A percentile compares a stretch with the other conserved stretches of the same genome.
Conservation (phyloP, 2,797 vertebrate genomes). For the Tadarida brasiliensis region DNA sequence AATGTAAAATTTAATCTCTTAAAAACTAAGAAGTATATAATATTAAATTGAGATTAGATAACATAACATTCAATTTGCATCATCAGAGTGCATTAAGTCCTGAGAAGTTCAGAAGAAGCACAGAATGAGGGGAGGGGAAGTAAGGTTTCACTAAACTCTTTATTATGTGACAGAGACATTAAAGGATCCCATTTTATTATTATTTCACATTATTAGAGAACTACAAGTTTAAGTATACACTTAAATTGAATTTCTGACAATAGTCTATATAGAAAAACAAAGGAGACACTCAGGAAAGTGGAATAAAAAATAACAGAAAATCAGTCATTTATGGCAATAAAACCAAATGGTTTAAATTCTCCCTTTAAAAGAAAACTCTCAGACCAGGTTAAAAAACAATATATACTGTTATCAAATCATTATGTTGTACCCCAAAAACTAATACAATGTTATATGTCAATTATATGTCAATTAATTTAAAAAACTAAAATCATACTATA, state of each 20-base stretch:
- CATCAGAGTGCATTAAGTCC: neutral
- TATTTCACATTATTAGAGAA: neutral
- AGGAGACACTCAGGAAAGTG: neutral
- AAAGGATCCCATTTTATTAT: conserved; percentile 2
- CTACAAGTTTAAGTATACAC: neutral
- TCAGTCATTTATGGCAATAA: neutral
- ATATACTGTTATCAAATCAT: neutral
- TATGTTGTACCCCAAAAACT: neutral
- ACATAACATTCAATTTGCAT: neutral
- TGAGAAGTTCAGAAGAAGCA: neutral
- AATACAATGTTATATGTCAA: neutral
- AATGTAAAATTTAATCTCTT: conserved; percentile 26
- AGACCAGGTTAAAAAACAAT: neutral
- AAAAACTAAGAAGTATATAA: neutral
- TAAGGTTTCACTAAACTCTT: neutral
- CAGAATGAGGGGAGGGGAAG: neutral
- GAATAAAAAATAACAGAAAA: neutral
- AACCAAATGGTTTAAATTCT: conserved; percentile 30
- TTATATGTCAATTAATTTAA: neutral
- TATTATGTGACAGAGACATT: neutral
- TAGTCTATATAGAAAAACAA: conserved; percentile 5
- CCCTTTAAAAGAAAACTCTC: neutral
- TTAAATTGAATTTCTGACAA: neutral
- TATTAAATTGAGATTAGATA: neutral
- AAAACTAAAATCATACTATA: neutral